Evolutionary conservation across 2,113 vertebrate species (phyloP).

Genomic region (Apteryx owenii): DNA sequence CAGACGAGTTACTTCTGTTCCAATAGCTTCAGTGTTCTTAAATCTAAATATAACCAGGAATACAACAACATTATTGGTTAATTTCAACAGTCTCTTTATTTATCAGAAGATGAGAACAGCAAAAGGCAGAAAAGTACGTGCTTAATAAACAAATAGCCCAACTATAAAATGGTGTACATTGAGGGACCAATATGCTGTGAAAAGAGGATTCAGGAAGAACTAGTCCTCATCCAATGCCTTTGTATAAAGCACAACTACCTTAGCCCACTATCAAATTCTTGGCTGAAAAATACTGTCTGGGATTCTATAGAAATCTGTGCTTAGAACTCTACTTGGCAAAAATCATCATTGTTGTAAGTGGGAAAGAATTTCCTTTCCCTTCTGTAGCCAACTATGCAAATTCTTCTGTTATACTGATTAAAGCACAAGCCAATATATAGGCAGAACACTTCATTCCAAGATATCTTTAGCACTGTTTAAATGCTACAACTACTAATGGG

Average conservation of each 20-base stretch:
- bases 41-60: constrained; percentile 78
- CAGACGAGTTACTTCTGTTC: constrained; percentile 92
- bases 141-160: neutral
- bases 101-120: neutral
- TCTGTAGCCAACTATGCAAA: neutral
- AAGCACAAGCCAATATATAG: neutral
- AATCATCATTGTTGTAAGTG: neutral
- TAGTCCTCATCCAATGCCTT: neutral
- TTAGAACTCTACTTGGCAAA: constrained; percentile 38
- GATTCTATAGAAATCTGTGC: neutral
- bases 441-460: neutral
- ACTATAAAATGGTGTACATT: neutral
- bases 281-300: constrained; percentile 22
- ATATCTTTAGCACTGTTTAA: neutral
- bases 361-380: constrained; percentile 54
- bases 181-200: neutral
- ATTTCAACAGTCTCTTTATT: neutral
- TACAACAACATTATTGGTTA: neutral
- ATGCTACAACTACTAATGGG: neutral
- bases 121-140: neutral
- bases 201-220: constrained; percentile 8
- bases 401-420: neutral
- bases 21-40: constrained; percentile 95
- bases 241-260: neutral
- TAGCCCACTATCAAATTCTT: neutral